phyloP scores from a whole-genome alignment of 2,888 invertebrate species.

The Drosophila bunnanda region DNA sequence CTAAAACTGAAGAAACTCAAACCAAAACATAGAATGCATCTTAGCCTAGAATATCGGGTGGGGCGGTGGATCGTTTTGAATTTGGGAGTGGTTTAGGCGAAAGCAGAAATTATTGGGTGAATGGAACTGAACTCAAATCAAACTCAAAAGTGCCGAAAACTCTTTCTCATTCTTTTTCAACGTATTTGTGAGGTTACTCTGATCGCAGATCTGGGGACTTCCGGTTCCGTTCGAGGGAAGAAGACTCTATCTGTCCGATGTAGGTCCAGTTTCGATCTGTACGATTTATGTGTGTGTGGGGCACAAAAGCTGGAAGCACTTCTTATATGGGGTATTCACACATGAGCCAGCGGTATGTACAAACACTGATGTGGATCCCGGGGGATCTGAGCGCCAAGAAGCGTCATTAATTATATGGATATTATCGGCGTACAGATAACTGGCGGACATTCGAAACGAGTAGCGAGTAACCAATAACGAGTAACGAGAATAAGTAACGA shows the following conservation, averaged over 20 bases:
- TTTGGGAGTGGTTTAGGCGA: constrained; percentile 22
- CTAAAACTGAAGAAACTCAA: constrained; percentile 31
- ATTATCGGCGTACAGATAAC: constrained; percentile 32
- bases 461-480: constrained; percentile 32
- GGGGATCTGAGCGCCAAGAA: constrained; percentile 32
- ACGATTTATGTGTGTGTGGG: constrained; percentile 7
- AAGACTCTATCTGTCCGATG: constrained; percentile 34
- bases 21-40: constrained; percentile 41
- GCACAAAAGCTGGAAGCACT: constrained; percentile 36
- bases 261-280: constrained; percentile 24
- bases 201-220: constrained; percentile 4
- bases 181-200: constrained; percentile 15
- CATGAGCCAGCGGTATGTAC: constrained; percentile 36
- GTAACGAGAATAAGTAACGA: constrained; percentile 9
- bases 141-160: constrained; percentile 31
- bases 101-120: constrained; percentile 32
- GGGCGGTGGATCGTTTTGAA: not conserved
- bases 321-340: constrained; percentile 31
- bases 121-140: constrained; percentile 25
- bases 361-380: constrained; percentile 32
- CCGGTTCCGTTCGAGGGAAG: constrained; percentile 29
- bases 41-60: constrained; percentile 11
- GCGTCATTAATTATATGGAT: constrained; percentile 9
- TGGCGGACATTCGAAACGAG: constrained; percentile 43
- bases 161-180: constrained; percentile 4